These are phyloP conservation scores for Mobula hypostoma DNA, from an alignment of 2,113 vertebrate genomes.

Conservation along the genomic window DNA sequence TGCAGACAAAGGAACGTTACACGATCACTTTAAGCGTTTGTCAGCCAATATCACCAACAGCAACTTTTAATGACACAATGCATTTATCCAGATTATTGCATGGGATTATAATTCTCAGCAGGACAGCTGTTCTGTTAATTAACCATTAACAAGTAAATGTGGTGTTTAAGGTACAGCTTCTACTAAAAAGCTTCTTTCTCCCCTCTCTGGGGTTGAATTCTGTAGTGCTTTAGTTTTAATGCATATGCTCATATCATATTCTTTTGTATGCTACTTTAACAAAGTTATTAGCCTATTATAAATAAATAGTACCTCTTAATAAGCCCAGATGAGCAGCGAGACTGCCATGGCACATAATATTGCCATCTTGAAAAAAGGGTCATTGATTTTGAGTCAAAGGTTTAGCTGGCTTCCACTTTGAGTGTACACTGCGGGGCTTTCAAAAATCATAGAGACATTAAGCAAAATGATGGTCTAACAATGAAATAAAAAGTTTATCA, in stretches of 20 bases:
- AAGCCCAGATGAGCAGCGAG: too few species aligned
- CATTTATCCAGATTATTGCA: constrained; percentile 16
- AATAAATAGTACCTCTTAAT: background rate
- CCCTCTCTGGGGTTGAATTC: background rate
- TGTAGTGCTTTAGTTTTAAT: background rate
- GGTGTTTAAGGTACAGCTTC: background rate
- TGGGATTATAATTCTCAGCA: constrained; percentile 18
- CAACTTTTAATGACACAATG: constrained; percentile 10
- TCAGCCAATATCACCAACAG: background rate
- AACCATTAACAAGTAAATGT: constrained; percentile 29
- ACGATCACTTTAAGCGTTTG: background rate
- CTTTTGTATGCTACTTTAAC: background rate
- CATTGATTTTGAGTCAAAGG: background rate
- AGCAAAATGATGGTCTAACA: background rate
- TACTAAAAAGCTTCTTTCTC: background rate
- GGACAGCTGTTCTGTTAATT: constrained; percentile 19
- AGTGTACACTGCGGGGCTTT: background rate
- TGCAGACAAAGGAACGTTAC: constrained; percentile 12
- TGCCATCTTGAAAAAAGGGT: background rate
- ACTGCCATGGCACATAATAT: background rate
- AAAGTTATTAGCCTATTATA: background rate
- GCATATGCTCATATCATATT: background rate
- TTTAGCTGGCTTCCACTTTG: background rate
- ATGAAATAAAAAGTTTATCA: background rate
- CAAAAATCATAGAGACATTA: background rate